Percentiles rank a stretch among this genome's conserved stretches.
Evolutionary conservation across 2,797 vertebrate genomes (phyloP).

Genomic region (Molossus alvarezi): DNA sequence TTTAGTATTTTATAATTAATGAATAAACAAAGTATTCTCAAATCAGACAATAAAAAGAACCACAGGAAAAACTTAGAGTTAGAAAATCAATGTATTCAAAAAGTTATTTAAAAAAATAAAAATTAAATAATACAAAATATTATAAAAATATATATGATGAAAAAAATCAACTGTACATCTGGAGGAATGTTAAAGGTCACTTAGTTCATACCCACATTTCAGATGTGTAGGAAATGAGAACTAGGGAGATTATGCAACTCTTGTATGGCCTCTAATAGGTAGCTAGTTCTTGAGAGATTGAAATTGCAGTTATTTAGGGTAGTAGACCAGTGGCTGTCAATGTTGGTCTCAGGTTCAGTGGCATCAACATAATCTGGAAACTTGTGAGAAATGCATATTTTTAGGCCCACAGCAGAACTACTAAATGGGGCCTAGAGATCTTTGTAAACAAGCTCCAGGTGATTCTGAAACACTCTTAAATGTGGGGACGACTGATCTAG

Average conservation of each 20-base stretch:
- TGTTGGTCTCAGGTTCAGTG: neutral
- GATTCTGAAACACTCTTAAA: neutral
- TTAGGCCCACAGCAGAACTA: neutral
- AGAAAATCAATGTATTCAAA: neutral
- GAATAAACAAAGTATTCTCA: neutral
- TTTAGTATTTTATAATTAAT: neutral
- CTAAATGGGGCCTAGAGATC: neutral
- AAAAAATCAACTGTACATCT: neutral
- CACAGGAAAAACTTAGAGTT: neutral
- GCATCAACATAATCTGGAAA: no score
- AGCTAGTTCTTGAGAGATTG: neutral
- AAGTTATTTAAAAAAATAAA: neutral
- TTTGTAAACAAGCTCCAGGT: neutral
- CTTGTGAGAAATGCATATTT: no score
- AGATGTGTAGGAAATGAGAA: neutral
- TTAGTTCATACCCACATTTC: neutral
- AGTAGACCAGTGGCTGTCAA: neutral
- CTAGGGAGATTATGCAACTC: neutral
- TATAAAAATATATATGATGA: neutral
- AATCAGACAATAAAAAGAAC: neutral
- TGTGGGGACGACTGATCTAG: neutral
- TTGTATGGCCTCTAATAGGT: neutral
- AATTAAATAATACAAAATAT: neutral
- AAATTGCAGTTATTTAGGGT: fast-evolving
- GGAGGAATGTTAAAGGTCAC: neutral